Evolutionary conservation across 2,888 invertebrate genomes (phyloP).

Genomic region (Orthonevra nobilis): DNA sequence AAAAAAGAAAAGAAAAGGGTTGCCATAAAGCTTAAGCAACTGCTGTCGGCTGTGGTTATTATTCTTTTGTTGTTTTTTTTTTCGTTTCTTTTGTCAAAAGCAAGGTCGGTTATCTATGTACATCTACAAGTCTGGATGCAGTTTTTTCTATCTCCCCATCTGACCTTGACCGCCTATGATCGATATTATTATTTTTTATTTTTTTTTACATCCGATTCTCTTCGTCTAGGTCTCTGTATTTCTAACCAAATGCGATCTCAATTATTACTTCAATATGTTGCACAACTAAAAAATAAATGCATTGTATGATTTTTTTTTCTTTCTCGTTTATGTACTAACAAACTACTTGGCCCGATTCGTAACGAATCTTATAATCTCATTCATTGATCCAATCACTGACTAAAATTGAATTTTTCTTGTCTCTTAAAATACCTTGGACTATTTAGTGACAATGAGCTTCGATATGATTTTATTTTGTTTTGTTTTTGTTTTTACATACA

Average conservation of each 20-base stretch:
- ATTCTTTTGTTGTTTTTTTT: constrained; percentile 21
- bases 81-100: constrained; percentile 39
- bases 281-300: constrained; percentile 23
- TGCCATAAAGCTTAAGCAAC: constrained; percentile 38
- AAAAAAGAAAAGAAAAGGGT: constrained; percentile 14
- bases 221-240: constrained; percentile 3
- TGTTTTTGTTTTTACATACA: too few species aligned
- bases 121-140: constrained; percentile 56
- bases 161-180: constrained; percentile 64
- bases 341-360: constrained; percentile 44
- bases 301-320: constrained; percentile 1
- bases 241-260: constrained; percentile 47
- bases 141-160: constrained; percentile 20
- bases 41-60: constrained; percentile 27
- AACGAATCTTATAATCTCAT: constrained; percentile 29
- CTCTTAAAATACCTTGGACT: neutral
- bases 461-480: neutral
- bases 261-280: constrained; percentile 45
- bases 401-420: constrained; percentile 8
- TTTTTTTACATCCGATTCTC: constrained; percentile 32
- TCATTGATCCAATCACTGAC: neutral
- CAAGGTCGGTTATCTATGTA: constrained; percentile 50
- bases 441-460: constrained; percentile 1
- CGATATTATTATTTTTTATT: too few species aligned
- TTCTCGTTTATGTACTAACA: constrained; percentile 25